Evolutionary conservation across 2,797 vertebrate species (phyloP), one percentile per base, ranked within the genome.

Genomic region (Rhinophrynus dorsalis): DNA sequence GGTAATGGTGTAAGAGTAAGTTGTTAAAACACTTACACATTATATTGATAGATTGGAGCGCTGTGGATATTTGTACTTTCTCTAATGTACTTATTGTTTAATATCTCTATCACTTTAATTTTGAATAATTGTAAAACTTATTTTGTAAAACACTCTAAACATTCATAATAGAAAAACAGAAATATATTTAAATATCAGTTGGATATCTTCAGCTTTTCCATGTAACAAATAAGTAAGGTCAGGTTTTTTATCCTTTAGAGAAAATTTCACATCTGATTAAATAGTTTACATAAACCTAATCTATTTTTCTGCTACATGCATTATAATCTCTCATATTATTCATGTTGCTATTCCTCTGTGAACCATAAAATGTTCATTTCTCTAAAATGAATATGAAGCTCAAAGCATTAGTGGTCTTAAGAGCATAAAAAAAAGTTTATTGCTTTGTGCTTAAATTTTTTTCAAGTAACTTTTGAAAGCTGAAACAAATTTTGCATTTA

Each of bases 271-370:
- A n/a, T 86, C 81, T 89, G 88, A 90, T 90, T 91, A 88, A 90
- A 87, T 88, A 89, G 89, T 90, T 92, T 89, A 89, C 86, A 87
- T 88, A 90, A 91, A 92, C 87, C 85, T 89, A 89, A 91, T 91
- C 85, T 89, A 84, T 82, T 85, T 75, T 65, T 83, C 84, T 80
- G 82, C 83, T 82, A 76, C 78, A 86, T 88, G 79, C 85, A 87
- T 90, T 90, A 89, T 90, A 87, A 87, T 90, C 83, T 88, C 84
- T 86, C 81, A 88, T 88, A 89, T 89, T 89, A 89, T 90, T 92
- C 87, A 88, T 85, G 84, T 87, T 90, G 81, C 84, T 84, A 88
- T 90, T 90, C 87, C 90, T 90, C 87, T 85, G 85, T 90, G 90
- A 89, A 88, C 88, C 85, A 90, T 90, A 89, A 90, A 90, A 91